A percentile compares a stretch with the other conserved stretches of the same genome.
Conservation (phyloP, 2,888 invertebrate species). For the Clunio marinus region DNA sequence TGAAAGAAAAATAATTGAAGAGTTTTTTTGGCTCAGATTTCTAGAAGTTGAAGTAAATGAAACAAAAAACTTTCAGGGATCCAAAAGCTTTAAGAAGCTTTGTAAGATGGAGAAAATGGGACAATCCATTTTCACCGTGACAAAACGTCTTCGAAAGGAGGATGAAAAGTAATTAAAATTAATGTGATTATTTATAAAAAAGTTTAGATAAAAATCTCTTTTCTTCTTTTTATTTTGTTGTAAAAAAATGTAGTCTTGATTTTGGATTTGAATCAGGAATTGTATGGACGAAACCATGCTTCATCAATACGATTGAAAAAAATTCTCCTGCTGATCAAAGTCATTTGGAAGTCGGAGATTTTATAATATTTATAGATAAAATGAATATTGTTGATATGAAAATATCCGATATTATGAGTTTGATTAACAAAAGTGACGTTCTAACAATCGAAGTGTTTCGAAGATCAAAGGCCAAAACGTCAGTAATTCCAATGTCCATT, state of each 20-base stretch:
- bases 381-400: background rate
- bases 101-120: constrained; percentile 14
- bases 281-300: constrained; percentile 2
- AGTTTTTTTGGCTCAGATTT: constrained; percentile 6
- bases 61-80: background rate
- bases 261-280: background rate
- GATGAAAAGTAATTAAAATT: background rate
- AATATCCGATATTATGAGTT: background rate
- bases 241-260: no score
- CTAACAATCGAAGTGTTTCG: constrained; percentile 19
- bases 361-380: constrained; percentile 15
- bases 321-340: constrained; percentile 3
- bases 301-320: background rate
- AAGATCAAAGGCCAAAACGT: background rate
- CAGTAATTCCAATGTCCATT: background rate
- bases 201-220: no score
- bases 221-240: no score
- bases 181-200: no score
- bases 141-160: background rate
- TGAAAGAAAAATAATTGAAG: background rate
- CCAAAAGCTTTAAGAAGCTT: background rate
- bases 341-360: background rate
- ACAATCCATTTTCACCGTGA: constrained; percentile 14
- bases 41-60: background rate
- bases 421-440: background rate